Conservation (phyloP, 2,113 vertebrate genomes). For the Corythornis vintsioides region DNA sequence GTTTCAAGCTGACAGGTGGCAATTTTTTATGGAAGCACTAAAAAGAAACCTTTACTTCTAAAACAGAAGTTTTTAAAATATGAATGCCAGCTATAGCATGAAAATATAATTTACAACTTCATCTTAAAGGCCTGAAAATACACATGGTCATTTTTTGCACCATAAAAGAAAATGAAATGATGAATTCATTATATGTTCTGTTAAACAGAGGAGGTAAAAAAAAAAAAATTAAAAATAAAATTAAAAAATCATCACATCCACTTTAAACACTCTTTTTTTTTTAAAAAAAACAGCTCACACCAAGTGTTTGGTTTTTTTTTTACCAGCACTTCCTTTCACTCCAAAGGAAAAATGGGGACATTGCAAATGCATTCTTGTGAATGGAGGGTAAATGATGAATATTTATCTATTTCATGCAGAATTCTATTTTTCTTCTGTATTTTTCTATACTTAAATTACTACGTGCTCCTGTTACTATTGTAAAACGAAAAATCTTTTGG, state of each 20-base stretch:
- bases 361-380: slow-evolving; percentile 53
- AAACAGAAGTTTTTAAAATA: slow-evolving; percentile 66
- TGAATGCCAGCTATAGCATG: slow-evolving; percentile 53
- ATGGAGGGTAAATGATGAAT: slow-evolving; percentile 48
- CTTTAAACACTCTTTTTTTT: slow-evolving; percentile 27
- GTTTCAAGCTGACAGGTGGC: slow-evolving; percentile 61
- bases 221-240: background rate
- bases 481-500: slow-evolving; percentile 22
- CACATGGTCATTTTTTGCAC: slow-evolving; percentile 52
- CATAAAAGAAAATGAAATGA: slow-evolving; percentile 63
- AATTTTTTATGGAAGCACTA: slow-evolving; percentile 67
- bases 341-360: slow-evolving; percentile 8
- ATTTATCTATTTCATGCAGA: slow-evolving; percentile 55
- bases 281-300: slow-evolving; percentile 32
- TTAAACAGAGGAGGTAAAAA: slow-evolving; percentile 38
- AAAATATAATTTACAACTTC: slow-evolving; percentile 72
- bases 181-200: slow-evolving; percentile 53
- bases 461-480: background rate
- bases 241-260: background rate
- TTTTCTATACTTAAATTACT: slow-evolving; percentile 52
- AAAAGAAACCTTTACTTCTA: slow-evolving; percentile 58
- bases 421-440: slow-evolving; percentile 40
- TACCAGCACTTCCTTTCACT: slow-evolving; percentile 53
- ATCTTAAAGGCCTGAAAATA: slow-evolving; percentile 60
- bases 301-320: slow-evolving; percentile 1